Evolutionary conservation across 2,888 invertebrate species (phyloP), one percentile per base, ranked within the genome.

Genomic region (Agrotis segetum): DNA sequence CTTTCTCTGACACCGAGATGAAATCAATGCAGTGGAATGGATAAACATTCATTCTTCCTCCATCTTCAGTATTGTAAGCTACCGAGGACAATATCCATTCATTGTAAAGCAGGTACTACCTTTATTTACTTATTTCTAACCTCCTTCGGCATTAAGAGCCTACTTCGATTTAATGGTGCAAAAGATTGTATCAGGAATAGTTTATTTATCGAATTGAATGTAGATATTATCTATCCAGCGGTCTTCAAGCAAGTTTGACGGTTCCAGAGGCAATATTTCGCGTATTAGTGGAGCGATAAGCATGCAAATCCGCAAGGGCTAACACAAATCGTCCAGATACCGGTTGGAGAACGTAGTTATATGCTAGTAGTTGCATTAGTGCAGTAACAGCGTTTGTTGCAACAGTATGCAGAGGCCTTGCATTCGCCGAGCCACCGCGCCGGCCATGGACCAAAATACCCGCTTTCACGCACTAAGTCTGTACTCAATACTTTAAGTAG

Each of bases 361-460:
- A 40, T 40, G 40, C 88, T 88, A 75, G 77, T 78, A 88, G 93
- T 94, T 79, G 83, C 85, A 85, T 80, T 85, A 83, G 91, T 94
- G 95, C 94, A 94, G 92, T 88, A 91, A 92, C 89, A 92, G 91
- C 92, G 90, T 88, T 89, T 91, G 89, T 94, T 95, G 95, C 95
- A 93, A 94, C 94, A 94, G 91, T 89, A 87, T 90, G 89, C 90
- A 89, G 89, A 88, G 93, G 94, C 95, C 95, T 95, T 95, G 95
- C 95, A 93, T 93, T 95, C 95, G 94, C 95, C 93, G 92, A 90
- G 90, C 90, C 81, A 74, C 81, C 85, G 90, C 90, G 89, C 85
- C 90, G 93, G 92, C 96, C 95, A 92, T 95, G 96, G 95, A 94
- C 95, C 91, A 85, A 93, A 94, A 95, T 95, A 93, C 90, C 88